These are phyloP conservation scores for Alentia gelatinosa DNA, from an alignment of 2,888 invertebrate genomes.

Conservation along the genomic window DNA sequence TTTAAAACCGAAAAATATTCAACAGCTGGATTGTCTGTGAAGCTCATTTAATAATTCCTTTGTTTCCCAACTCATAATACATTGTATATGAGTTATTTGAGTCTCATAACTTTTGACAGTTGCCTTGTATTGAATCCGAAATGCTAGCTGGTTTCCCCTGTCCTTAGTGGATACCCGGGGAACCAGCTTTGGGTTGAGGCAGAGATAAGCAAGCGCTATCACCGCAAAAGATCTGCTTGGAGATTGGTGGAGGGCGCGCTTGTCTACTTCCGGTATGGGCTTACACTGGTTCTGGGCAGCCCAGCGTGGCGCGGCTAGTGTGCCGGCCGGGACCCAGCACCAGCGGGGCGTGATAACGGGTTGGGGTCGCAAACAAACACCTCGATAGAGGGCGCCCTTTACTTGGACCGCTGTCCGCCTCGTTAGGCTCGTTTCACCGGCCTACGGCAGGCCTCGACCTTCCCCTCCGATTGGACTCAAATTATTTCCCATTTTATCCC, in stretches of 20 bases:
- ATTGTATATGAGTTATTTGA: too few relatives aligned
- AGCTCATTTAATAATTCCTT: too few relatives aligned
- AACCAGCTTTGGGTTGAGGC: too few relatives aligned
- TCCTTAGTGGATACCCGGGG: too few relatives aligned
- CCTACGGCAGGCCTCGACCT: not conserved
- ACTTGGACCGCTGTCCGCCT: not conserved
- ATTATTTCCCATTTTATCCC: slow-evolving; percentile 3
- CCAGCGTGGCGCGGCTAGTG: not conserved
- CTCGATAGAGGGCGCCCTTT: not conserved
- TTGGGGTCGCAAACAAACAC: slow-evolving; percentile 3
- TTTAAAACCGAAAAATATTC: too few relatives aligned
- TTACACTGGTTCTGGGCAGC: not conserved
- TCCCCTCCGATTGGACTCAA: not conserved
- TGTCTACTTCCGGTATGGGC: not conserved
- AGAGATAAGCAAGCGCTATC: too few relatives aligned
- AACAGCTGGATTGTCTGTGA: too few relatives aligned
- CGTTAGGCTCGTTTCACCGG: not conserved
- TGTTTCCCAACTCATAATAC: too few relatives aligned
- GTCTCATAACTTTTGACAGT: too few relatives aligned
- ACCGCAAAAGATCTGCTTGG: too few relatives aligned
- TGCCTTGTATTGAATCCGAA: too few relatives aligned
- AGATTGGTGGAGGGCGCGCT: not conserved
- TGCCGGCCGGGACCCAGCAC: not conserved
- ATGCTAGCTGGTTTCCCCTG: too few relatives aligned
- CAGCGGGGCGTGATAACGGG: not conserved